phyloP scores from a whole-genome alignment of 2,888 invertebrate genomes.

The Dyspetes luteomarginatus region DNA sequence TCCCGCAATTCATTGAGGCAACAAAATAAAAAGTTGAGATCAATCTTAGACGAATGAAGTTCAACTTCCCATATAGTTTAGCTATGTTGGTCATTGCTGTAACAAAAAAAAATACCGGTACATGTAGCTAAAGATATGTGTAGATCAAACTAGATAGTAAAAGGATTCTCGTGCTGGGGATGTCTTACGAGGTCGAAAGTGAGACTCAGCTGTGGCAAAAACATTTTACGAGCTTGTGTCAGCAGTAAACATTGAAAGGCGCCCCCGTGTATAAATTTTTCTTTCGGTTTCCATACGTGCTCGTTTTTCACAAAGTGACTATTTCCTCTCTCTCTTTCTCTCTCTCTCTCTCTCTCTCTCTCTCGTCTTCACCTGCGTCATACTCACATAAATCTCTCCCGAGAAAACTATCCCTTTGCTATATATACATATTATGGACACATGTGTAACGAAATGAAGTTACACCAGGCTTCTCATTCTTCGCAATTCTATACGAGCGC shows the following conservation, averaged over 20 bases:
- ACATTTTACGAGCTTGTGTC: not conserved
- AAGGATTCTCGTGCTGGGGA: no score
- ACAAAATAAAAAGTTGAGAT: no score
- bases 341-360: not conserved
- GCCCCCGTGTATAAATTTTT: not conserved
- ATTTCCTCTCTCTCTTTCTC: not conserved
- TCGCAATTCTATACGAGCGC: not conserved
- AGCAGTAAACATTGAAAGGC: not conserved
- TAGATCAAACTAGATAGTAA: not conserved
- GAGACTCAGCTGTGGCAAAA: not conserved
- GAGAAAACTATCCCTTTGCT: slow-evolving; percentile 13
- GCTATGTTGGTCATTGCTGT: not conserved
- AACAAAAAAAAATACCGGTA: not conserved
- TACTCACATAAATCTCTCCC: slow-evolving; percentile 37
- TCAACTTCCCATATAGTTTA: not conserved
- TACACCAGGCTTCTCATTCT: not conserved
- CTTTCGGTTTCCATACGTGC: not conserved
- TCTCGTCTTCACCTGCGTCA: slow-evolving; percentile 17
- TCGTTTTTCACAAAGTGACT: slow-evolving; percentile 24
- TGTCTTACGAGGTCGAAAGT: not conserved
- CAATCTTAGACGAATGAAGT: no score
- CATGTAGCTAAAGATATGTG: not conserved
- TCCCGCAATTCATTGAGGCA: no score
- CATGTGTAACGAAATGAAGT: not conserved
- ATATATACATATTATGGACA: not conserved